These are phyloP conservation scores for Capromys pilorides DNA, from an alignment of 2,797 vertebrate genomes.

Conservation along the genomic window DNA sequence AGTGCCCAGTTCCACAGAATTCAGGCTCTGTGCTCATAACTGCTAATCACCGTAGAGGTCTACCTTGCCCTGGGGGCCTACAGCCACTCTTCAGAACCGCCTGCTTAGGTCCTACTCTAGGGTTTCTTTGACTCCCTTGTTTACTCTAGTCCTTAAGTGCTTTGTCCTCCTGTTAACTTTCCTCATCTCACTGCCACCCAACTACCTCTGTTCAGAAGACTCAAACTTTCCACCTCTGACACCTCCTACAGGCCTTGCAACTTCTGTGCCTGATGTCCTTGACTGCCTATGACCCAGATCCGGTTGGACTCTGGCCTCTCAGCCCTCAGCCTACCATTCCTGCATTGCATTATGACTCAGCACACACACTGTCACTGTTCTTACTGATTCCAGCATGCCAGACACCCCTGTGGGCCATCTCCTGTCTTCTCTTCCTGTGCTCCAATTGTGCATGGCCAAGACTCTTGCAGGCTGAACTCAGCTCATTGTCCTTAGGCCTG, in stretches of 20 bases:
- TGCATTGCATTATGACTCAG: not conserved
- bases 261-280: not conserved
- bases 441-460: no score
- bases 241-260: not conserved
- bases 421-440: not conserved
- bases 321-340: not conserved
- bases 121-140: not conserved
- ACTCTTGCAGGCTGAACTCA: not conserved
- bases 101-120: not conserved
- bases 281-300: not conserved
- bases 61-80: not conserved
- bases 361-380: not conserved
- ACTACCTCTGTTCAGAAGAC: not conserved
- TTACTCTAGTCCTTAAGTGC: not conserved
- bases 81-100: not conserved
- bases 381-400: accelerated
- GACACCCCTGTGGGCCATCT: not conserved
- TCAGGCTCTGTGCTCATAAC: not conserved
- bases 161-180: not conserved
- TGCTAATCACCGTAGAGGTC: not conserved
- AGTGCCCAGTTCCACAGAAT: not conserved
- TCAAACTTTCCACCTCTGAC: not conserved
- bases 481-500: not conserved
- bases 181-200: not conserved
- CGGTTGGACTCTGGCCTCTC: not conserved